Evolutionary conservation across 2,113 vertebrate genomes (phyloP).

Genomic region (Limanda limanda): DNA sequence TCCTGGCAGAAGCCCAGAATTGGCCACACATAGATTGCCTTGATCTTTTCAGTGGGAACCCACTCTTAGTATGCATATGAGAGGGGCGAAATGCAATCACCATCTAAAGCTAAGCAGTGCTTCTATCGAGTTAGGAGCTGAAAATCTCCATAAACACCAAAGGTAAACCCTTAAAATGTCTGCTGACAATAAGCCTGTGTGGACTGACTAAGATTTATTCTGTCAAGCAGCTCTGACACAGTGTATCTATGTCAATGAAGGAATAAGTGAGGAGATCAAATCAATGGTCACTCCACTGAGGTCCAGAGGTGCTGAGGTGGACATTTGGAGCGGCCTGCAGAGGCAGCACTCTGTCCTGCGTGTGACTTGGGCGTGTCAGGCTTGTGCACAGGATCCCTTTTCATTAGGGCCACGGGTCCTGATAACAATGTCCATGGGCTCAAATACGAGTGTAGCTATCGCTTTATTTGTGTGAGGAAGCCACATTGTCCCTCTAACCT

Average conservation of each 20-base stretch:
- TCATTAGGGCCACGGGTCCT: conserved; percentile 28
- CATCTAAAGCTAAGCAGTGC: conserved; percentile 57
- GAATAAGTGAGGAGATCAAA: conserved; percentile 76
- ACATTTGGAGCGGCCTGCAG: conserved; percentile 63
- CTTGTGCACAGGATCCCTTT: neutral
- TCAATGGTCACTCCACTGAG: conserved; percentile 70
- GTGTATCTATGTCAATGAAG: conserved; percentile 74
- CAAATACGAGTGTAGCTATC: neutral
- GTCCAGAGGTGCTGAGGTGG: conserved; percentile 79
- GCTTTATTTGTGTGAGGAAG: conserved; percentile 25
- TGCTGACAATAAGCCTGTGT: conserved; percentile 71
- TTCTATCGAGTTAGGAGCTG: conserved; percentile 58
- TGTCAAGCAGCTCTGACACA: conserved; percentile 68
- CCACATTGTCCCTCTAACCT: conserved; percentile 37
- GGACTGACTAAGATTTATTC: conserved; percentile 64
- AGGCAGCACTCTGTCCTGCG: conserved; percentile 60
- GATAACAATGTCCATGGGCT: conserved; percentile 1
- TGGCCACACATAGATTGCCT: conserved; percentile 79
- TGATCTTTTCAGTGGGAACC: conserved; percentile 80
- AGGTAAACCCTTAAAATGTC: conserved; percentile 57
- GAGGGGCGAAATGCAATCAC: conserved; percentile 59
- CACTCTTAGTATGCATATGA: conserved; percentile 76
- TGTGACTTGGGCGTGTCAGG: conserved; percentile 35
- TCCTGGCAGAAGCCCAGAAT: conserved; percentile 72
- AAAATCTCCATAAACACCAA: conserved; percentile 73